Base-by-base conservation (phyloP, 2,888 invertebrate genomes). In the Amphimallon solstitiale region DNA sequence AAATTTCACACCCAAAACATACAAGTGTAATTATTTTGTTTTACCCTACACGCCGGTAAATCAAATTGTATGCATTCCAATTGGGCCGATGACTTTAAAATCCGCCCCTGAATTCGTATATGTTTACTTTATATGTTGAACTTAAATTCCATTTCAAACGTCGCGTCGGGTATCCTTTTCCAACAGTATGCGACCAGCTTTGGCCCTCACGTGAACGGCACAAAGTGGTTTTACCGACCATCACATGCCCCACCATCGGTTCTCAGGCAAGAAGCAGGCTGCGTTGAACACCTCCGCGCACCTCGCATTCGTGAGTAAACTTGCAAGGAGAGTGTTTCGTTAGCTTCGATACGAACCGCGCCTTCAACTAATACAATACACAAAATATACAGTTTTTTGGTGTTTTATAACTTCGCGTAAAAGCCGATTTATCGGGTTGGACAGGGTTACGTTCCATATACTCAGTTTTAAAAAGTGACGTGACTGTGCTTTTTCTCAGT, bases 261-360 rank as follows among this genome's bases (percentile, higher is more conserved):
- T 73, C 48, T 19, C 12, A 23, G 48, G 48, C 21, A 49, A 10
- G n/a, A n/a, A 19, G 15, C 54, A 19, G 38, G 73, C 71, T 74
- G 74, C 72, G 69, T 72, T 71, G 72, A 72, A 72, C 73, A 74
- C 73, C 74, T 71, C 74, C 76, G 75, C 76, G 75, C 75, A 74
- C 73, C 75, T 72, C 75, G 74, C 76, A 76, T 76, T 76, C 75
- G 77, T 75, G 76, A 73, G 69, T 70, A 72, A 70, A 71, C 69
- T 67, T 65, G 69, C 66, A 51, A 17, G 19, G 51, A 46, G 52
- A 45, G 68, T 60, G 67, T 56, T 19, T 38, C 19, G 63, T 67
- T 63, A 65, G 48, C 64, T 59, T 49, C 68, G 63, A 56, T 46
- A 29, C 63, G 52, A 70, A 63, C 69, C 71, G 71, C 71, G 73